Conservation (phyloP, 2,113 vertebrate genomes). For the Bujurquina vittata region DNA sequence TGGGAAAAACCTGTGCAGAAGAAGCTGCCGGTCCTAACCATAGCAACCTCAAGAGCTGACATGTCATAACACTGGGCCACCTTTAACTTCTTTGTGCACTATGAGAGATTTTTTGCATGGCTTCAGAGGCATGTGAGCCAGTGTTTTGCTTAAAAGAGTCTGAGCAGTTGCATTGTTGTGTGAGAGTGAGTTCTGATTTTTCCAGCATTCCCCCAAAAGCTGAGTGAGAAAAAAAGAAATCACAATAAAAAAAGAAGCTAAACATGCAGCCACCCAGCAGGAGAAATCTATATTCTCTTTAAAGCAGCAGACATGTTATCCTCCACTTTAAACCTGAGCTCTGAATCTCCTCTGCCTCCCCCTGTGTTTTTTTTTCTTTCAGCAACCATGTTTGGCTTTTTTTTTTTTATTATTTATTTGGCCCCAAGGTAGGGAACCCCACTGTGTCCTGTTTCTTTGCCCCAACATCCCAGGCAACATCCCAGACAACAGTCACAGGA, state of each 20-base stretch:
- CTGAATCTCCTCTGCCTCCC: neutral
- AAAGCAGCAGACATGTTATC: conserved; percentile 22
- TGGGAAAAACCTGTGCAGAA: conserved; percentile 53
- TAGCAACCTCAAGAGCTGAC: conserved; percentile 60
- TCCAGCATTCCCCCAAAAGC: neutral
- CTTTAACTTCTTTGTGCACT: conserved; percentile 14
- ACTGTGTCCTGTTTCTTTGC: neutral
- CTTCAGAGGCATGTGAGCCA: conserved; percentile 1
- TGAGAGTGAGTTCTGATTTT: neutral
- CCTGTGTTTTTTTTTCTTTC: conserved; percentile 21
- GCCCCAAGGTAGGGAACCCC: neutral
- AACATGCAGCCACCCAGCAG: conserved; percentile 9
- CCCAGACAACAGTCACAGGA: neutral
- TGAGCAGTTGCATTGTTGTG: neutral
- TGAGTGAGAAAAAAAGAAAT: neutral
- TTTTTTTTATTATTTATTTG: conserved; percentile 8
- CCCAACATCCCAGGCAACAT: neutral
- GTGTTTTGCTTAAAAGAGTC: neutral
- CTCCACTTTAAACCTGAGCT: conserved; percentile 24
- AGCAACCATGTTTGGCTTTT: conserved; percentile 6
- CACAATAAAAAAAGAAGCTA: neutral
- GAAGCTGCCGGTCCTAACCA: conserved; percentile 57
- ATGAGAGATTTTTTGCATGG: conserved; percentile 12
- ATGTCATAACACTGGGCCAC: conserved; percentile 63
- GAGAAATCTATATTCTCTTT: conserved; percentile 34